A percentile compares a stretch with the other conserved stretches of the same genome.
These are phyloP conservation scores for Cydia splendana DNA, from an alignment of 1,140 invertebrate species.

Conservation along the genomic window DNA sequence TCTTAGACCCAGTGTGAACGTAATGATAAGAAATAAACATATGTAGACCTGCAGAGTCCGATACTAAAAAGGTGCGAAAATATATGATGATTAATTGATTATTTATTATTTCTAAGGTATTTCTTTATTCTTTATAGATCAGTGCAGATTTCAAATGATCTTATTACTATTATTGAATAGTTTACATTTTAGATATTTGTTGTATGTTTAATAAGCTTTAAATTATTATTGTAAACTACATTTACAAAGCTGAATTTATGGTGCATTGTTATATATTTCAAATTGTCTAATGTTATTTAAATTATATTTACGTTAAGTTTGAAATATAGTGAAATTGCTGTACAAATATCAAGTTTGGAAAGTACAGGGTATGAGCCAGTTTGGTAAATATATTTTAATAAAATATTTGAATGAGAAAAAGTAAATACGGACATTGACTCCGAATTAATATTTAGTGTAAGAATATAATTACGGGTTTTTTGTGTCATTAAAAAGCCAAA, in stretches of 20 bases:
- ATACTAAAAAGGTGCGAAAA: no score
- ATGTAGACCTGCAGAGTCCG: no score
- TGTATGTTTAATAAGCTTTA: slow-evolving; percentile 1
- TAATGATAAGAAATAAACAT: no score
- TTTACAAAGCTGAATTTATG: slow-evolving; percentile 22
- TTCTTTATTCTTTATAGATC: not conserved
- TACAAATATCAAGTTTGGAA: slow-evolving; percentile 57
- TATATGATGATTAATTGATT: not conserved
- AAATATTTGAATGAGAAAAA: not conserved
- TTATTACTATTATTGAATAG: slow-evolving; percentile 37
- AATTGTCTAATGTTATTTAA: slow-evolving; percentile 39
- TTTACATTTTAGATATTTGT: not conserved
- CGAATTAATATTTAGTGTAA: slow-evolving; percentile 28
- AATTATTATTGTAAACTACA: not conserved
- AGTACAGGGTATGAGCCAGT: slow-evolving; percentile 54
- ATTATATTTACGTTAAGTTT: slow-evolving; percentile 33
- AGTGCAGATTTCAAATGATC: slow-evolving; percentile 50
- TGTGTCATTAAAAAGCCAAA: slow-evolving; percentile 50
- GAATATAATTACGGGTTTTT: slow-evolving; percentile 53
- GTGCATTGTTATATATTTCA: slow-evolving; percentile 38
- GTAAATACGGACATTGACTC: slow-evolving; percentile 33
- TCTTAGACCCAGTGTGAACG: no score
- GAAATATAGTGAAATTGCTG: slow-evolving; percentile 28
- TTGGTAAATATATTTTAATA: not conserved
- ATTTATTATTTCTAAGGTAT: not conserved